Base-by-base conservation (phyloP, 2,797 vertebrate species). In the Morelia viridis region DNA sequence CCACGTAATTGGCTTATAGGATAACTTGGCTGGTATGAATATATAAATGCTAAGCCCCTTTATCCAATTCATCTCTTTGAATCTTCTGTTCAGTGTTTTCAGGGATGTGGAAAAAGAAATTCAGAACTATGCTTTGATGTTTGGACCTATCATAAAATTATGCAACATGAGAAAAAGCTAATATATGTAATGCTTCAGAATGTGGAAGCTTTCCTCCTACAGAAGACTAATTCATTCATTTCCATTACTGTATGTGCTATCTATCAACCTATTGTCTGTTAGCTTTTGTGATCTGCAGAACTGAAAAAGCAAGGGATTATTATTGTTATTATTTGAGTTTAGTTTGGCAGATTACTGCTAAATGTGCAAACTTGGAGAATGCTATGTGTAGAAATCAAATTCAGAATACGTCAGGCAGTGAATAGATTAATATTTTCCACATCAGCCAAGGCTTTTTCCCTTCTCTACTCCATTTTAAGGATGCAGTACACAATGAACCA, bases 361-460 rank as follows among this genome's bases (percentile, higher is more conserved):
- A 93, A 95, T 88, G n/a, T 2, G 1, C 31, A 92, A 15, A 4
- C 84, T 83, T 88, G 87, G 58, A 26, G 57, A 64, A 71, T 87
- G 46, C 85, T 24, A 5, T 85, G 12, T 85, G n/a, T 76, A 84
- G 60, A 92, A 87, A 93, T 91, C 88, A 92, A n/a, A 92, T 80
- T 26, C 31, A 91, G 2, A 58, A 89, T 19, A 22, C 76, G 60
- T 87, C 28, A 57, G 50, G 5, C 28, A 93, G 89, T 84, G 90
- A 90, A 58, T 50, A 87, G 64, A 88, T 90, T 13, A 92, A 90
- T 83, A n/a, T 0, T 91, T 92, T 87, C 92, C 53, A 7, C 4
- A 68, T 5, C 2, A n/a, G n/a, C 24, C 57, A 56, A 22, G 8
- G 28, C 71, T 87, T 91, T 3, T 24, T 35, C 85, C 64, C 76